Base-by-base conservation (phyloP, 2,888 invertebrate genomes). In the Prostheceraeus crozeri region DNA sequence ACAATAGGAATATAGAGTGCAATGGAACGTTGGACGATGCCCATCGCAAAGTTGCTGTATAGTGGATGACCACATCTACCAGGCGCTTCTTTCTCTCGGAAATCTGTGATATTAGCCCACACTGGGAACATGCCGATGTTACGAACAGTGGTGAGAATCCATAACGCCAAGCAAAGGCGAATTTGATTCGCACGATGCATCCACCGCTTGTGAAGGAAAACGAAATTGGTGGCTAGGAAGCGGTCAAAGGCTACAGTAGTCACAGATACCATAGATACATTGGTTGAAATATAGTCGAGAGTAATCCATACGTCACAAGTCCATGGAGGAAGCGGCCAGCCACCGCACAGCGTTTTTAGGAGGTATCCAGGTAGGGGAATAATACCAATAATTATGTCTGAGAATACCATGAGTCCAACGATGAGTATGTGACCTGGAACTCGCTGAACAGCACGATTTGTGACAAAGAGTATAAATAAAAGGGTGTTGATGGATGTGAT, bases 361-460 rank as follows among this genome's bases (percentile, higher is more conserved):
- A 55, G 25, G 25, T 58, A 58, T 19, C 58, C 58, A 10, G 58
- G 58, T 19, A 58, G 58, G 2, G 56, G 31, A 11, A 58, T 19
- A 10, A 58, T 56, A 3, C 58, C 58, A 4, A 58, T 30, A 23
- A 58, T 21, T 11, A 58, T 21, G 58, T 58, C 58, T n/a, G 53
- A 57, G 11, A 30, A 31, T 3, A 58, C 30, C 58, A 58, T 58
- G 8, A 58, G 33, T 16, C 57, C 51, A 19, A 52, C 51, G 23
- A 58, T 28, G 33, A 58, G 58, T 23, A 58, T 57, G 23, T 58
- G 31, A 10, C 58, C 58, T n/a, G 58, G 58, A n/a, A 58, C 58
- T n/a, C 58, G 55, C 10, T 33, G 4, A 14, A 52, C 31, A 23
- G 19, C 35, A 16, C 28, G 23, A 19, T 58, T 57, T 11, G 16